Percentiles rank a stretch among this genome's conserved stretches.
Conservation (phyloP, 2,888 invertebrate genomes). For the Amblyjoppa fuscipennis region DNA sequence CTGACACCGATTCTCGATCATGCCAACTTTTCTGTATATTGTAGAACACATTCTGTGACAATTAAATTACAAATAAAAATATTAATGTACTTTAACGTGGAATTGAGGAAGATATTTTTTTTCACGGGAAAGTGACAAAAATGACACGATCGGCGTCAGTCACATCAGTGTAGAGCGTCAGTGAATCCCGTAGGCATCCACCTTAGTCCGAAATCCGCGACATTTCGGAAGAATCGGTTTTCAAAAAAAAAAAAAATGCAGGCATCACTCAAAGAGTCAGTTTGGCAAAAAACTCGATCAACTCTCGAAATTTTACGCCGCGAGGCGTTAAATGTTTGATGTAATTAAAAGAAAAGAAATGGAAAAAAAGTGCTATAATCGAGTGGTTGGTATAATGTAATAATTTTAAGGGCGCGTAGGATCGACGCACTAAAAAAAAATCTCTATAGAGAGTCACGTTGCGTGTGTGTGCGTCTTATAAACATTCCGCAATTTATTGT, state of each 20-base stretch:
- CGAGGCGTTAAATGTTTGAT: constrained; percentile 36
- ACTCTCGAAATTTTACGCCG: constrained; percentile 30
- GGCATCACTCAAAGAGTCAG: constrained; percentile 24
- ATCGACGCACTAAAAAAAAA: constrained; percentile 1
- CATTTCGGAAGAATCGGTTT: not conserved
- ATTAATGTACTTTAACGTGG: not conserved
- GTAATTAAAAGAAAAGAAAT: constrained; percentile 20
- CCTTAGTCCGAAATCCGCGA: not conserved
- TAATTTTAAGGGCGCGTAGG: constrained; percentile 35
- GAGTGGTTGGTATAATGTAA: constrained; percentile 42
- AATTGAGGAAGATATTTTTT: not conserved
- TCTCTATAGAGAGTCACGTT: constrained; percentile 23
- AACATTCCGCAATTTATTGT: constrained; percentile 58
- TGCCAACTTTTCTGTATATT: not conserved
- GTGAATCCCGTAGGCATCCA: not conserved
- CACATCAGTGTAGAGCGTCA: not conserved
- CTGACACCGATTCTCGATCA: not conserved
- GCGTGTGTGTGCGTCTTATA: constrained; percentile 32
- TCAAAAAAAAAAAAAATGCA: not conserved
- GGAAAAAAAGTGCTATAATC: constrained; percentile 40
- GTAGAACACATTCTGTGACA: too few relatives aligned
- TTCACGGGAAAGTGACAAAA: not conserved
- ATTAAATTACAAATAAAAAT: too few relatives aligned
- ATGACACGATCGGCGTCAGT: not conserved
- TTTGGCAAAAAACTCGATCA: constrained; percentile 11